Conservation (phyloP, 2,888 invertebrate species). For the Allophyes oxyacanthae region DNA sequence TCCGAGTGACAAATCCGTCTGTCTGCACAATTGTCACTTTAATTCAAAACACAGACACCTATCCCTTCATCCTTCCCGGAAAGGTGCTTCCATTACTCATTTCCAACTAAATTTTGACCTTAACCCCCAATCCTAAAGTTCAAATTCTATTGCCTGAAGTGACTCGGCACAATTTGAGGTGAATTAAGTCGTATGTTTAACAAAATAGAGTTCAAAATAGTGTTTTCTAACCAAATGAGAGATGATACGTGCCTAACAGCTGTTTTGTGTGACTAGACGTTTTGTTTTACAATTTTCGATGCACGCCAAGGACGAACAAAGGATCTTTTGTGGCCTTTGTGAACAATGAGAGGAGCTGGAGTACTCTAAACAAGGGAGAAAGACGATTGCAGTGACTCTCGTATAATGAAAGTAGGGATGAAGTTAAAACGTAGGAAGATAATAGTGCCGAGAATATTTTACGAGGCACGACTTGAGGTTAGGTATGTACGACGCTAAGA, state of each 20-base stretch:
- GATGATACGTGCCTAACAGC: slow-evolving; percentile 78
- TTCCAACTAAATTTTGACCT: slow-evolving; percentile 15
- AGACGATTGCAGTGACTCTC: slow-evolving; percentile 20
- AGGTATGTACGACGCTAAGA: no score
- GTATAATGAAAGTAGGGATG: slow-evolving; percentile 18
- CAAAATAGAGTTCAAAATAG: slow-evolving; percentile 40
- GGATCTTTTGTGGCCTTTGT: slow-evolving; percentile 56
- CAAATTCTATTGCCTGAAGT: slow-evolving; percentile 12
- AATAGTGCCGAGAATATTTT: not conserved
- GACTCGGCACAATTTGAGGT: not conserved
- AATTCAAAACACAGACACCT: slow-evolving; percentile 75
- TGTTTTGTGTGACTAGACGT: slow-evolving; percentile 74
- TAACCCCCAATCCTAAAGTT: slow-evolving; percentile 1
- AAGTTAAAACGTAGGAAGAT: not conserved
- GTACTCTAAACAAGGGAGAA: slow-evolving; percentile 45
- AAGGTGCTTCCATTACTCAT: slow-evolving; percentile 31
- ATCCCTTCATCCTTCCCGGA: slow-evolving; percentile 64
- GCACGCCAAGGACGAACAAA: slow-evolving; percentile 69
- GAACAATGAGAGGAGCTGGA: slow-evolving; percentile 47
- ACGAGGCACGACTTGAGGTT: no score
- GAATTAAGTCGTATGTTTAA: not conserved
- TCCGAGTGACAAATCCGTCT: slow-evolving; percentile 32
- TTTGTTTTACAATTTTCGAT: slow-evolving; percentile 76
- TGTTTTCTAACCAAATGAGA: slow-evolving; percentile 31
- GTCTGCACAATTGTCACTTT: slow-evolving; percentile 59